Evolutionary conservation across 2,113 vertebrate genomes (phyloP), one percentile per base, ranked within the genome.

Genomic region (Ursus arctos): DNA sequence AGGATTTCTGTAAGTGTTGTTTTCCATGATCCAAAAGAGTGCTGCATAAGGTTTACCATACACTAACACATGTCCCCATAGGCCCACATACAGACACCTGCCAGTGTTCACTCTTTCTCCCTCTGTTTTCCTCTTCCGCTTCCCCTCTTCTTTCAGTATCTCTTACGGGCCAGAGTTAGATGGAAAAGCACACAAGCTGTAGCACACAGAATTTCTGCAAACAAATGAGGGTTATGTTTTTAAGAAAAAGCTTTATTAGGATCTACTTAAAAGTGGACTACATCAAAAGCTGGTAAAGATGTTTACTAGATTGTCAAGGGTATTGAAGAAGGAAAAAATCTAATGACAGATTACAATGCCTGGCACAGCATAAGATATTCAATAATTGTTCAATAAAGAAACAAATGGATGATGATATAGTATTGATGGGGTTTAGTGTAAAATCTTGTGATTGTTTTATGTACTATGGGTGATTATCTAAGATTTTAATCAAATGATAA

Each of bases 301-400:
- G 18, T 49, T 80, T 82, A 10, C 28, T 74, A 72, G 57, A 43
- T 72, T 92, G 85, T 90, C 24, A 79, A 11, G 59, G 49, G 19
- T 49, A 69, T 5, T 71, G 36, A 96, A 55, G n/a, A 84, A 51
- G 10, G 51, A 84, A 79, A 87, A n/a, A 47, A 80, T n/a, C 22
- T 91, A 69, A 88, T 95, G 18, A 36, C 11, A 95, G 88, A 69
- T 14, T 31, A 4, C 1, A 55, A 19, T 7, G 26, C 47, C 5
- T 80, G 40, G 9, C n/a, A 55, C 3, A 86, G 6, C 28, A 4
- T 0, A 74, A 7, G 18, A 1, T 69, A 24, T 7, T 82, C 47
- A 96, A 7, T 89, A 91, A 82, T 9, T 71, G 81, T 26, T 91
- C 71, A 47, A 14, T 57, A 95, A 49, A 86, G 47, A 95, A 76